A percentile compares a stretch with the other conserved stretches of the same genome.
Evolutionary conservation across 2,888 invertebrate species (phyloP).

Genomic region (Steromphala cineraria): DNA sequence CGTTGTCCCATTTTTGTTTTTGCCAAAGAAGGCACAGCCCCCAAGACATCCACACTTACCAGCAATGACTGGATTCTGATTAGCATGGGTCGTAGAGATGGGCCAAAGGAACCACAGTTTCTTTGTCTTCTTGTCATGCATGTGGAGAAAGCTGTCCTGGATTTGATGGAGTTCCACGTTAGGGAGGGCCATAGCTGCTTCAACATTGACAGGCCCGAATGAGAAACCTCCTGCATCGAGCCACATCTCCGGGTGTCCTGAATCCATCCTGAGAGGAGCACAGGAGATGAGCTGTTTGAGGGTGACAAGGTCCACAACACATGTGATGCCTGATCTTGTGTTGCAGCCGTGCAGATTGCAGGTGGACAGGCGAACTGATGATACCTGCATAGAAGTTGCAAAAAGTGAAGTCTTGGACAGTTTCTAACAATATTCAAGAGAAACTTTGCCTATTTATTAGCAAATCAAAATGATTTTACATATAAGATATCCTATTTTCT

Average conservation of each 20-base stretch:
- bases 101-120: constrained; percentile 97
- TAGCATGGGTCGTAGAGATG: constrained; percentile 20
- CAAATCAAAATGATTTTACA: too few relatives aligned
- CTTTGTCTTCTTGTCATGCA: constrained; percentile 86
- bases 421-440: too few relatives aligned
- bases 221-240: constrained; percentile 92
- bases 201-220: constrained; percentile 92
- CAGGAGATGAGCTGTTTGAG: constrained; percentile 83
- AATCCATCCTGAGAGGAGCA: constrained; percentile 49
- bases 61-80: constrained; percentile 25
- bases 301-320: constrained; percentile 85
- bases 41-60: constrained; percentile 95
- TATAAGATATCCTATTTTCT: too few relatives aligned
- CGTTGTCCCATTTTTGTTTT: constrained; percentile 89
- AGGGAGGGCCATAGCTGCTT: constrained; percentile 85
- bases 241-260: constrained; percentile 79
- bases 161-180: constrained; percentile 65
- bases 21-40: constrained; percentile 95
- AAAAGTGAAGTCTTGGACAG: background rate
- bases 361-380: constrained; percentile 89
- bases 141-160: constrained; percentile 76
- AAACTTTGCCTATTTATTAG: too few relatives aligned
- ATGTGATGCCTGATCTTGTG: constrained; percentile 91
- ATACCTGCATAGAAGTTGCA: constrained; percentile 78
- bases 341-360: constrained; percentile 97